Evolutionary conservation across 1,140 invertebrate genomes (phyloP).

Genomic region (Chelonus insularis): DNA sequence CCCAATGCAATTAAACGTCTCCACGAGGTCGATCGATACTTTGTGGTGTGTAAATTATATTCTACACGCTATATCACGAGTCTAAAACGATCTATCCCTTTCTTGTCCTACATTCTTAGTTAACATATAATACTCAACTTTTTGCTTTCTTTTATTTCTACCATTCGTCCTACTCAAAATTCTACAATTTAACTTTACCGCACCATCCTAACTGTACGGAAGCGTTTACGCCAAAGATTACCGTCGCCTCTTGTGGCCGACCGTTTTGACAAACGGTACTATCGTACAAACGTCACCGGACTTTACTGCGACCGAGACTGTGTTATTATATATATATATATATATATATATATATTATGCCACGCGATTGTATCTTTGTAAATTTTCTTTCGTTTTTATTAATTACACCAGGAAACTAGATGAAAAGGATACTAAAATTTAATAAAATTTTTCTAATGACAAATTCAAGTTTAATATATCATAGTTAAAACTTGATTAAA

Average conservation of each 20-base stretch:
- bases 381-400: too few species aligned
- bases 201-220: conserved; percentile 44
- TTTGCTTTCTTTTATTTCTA: neutral
- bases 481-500: too few species aligned
- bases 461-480: too few species aligned
- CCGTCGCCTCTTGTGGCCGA: conserved; percentile 46
- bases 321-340: conserved; percentile 21
- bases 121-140: neutral
- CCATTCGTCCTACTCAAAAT: conserved; percentile 16
- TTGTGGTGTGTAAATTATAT: conserved; percentile 25
- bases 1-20: conserved; percentile 15
- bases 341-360: too few species aligned
- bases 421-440: too few species aligned
- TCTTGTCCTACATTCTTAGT: conserved; percentile 1
- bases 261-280: conserved; percentile 58
- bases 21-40: conserved; percentile 21
- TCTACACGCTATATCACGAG: conserved; percentile 33
- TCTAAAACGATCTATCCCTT: conserved; percentile 31
- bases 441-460: too few species aligned
- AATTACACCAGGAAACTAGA: too few species aligned
- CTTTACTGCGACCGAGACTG: conserved; percentile 6
- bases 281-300: conserved; percentile 21
- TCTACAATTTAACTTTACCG: neutral
- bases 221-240: conserved; percentile 51
- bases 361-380: too few species aligned